A percentile compares a stretch with the other conserved stretches of the same genome.
phyloP scores from a whole-genome alignment of 1,140 invertebrate genomes.

The Anastrepha ludens region DNA sequence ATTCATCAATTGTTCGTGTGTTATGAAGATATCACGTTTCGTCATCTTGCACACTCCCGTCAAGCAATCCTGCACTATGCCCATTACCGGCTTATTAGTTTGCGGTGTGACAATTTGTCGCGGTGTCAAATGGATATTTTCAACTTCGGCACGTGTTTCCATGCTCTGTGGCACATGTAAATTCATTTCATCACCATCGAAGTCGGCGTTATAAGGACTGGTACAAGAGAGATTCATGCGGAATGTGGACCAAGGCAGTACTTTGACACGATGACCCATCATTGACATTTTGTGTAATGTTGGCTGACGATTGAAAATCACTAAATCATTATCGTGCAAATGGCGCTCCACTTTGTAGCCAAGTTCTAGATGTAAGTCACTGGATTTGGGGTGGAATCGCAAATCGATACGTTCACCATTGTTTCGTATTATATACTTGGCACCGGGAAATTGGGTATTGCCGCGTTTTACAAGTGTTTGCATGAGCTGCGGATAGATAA shows the following conservation, averaged over 20 bases:
- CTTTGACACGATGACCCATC: constrained; percentile 99
- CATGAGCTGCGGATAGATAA: constrained; percentile 89
- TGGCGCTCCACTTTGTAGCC: constrained; percentile 98
- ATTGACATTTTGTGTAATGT: constrained; percentile 99
- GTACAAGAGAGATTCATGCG: constrained; percentile 94
- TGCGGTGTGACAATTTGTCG: constrained; percentile 98
- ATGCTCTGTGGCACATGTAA: constrained; percentile 99
- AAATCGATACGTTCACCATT: constrained; percentile 98
- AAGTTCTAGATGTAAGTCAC: constrained; percentile 97
- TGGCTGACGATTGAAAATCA: constrained; percentile 99
- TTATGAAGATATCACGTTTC: constrained; percentile 96
- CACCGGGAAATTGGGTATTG: constrained; percentile 96
- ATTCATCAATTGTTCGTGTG: constrained; percentile 98
- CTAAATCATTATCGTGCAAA: constrained; percentile 96
- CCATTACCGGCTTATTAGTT: constrained; percentile 98
- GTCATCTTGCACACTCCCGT: constrained; percentile 99
- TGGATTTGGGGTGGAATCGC: constrained; percentile 96
- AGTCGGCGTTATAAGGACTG: constrained; percentile 99
- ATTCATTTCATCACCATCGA: constrained; percentile 99
- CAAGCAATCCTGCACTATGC: constrained; percentile 98
- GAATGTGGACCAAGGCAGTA: constrained; percentile 97
- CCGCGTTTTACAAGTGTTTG: constrained; percentile 94
- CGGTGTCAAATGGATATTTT: constrained; percentile 96
- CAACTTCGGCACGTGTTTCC: constrained; percentile 97
- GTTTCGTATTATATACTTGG: constrained; percentile 97